These are phyloP conservation scores for Lycopodina hypogea DNA, from an alignment of 37 sponge, comb jelly and placozoan species.

Conservation along the genomic window DNA sequence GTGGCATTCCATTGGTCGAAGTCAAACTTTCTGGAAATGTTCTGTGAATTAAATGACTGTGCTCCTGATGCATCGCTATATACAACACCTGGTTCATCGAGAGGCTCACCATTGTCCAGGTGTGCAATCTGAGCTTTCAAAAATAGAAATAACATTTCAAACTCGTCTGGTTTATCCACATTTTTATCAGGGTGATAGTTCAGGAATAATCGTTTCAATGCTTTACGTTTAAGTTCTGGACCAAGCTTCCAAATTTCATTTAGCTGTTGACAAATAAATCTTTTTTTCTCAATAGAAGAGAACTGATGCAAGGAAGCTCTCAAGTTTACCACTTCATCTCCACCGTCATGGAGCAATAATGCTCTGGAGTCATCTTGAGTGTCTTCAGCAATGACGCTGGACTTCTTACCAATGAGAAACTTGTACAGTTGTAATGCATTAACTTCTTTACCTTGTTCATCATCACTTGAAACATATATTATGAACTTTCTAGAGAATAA, in stretches of 20 bases:
- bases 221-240: conserved; percentile 13
- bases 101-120: not conserved
- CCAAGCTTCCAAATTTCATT: conserved; percentile 42
- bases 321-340: not conserved
- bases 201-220: conserved; percentile 42
- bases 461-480: conserved; percentile 7
- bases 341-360: not conserved
- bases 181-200: conserved; percentile 64
- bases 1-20: not conserved
- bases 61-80: not conserved
- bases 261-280: not conserved
- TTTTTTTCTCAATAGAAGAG: not conserved
- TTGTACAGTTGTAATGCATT: conserved; percentile 42
- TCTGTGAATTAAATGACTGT: not conserved
- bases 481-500: conserved; percentile 3
- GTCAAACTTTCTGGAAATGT: not conserved
- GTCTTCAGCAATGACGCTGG: not conserved
- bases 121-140: conserved; percentile 30
- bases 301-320: not conserved
- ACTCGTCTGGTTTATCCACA: conserved; percentile 5
- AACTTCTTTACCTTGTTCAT: conserved; percentile 27
- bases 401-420: conserved; percentile 23
- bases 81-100: not conserved
- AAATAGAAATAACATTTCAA: conserved; percentile 49
- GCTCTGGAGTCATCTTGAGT: not conserved